Evolutionary conservation across 2,888 invertebrate genomes (phyloP).

Genomic region (Stramonita haemastoma): DNA sequence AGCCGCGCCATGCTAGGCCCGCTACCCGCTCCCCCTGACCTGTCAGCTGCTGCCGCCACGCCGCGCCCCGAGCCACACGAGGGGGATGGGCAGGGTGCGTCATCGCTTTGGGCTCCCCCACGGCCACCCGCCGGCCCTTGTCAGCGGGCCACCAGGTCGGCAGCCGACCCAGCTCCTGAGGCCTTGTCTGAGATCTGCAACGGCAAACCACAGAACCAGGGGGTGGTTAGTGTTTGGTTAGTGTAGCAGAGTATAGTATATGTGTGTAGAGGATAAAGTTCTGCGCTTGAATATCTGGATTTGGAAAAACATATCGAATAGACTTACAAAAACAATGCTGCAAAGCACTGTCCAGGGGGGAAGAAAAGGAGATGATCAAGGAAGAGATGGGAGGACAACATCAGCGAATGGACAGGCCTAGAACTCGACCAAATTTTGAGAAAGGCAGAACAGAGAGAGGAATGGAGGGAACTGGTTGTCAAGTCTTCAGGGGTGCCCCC

Average conservation of each 20-base stretch:
- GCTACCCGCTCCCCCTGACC: constrained; percentile 17
- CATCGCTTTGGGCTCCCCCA: constrained; percentile 1
- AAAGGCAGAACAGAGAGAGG: background rate
- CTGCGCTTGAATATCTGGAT: background rate
- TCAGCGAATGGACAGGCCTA: no score
- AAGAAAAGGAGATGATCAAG: no score
- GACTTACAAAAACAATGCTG: no score
- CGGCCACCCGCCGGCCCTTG: background rate
- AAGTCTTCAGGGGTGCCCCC: background rate
- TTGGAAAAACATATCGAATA: background rate
- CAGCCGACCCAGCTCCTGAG: background rate
- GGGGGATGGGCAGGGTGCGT: constrained; percentile 12
- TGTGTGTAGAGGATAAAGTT: background rate
- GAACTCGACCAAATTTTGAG: no score
- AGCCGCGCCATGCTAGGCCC: constrained; percentile 32
- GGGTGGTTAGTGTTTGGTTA: background rate
- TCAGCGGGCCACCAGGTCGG: background rate
- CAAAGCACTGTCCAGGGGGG: no score
- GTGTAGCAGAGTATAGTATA: no score
- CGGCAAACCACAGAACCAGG: background rate
- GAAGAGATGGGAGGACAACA: no score
- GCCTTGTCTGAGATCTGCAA: background rate
- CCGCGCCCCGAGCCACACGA: constrained; percentile 7
- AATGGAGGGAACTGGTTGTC: background rate
- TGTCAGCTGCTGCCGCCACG: constrained; percentile 11